Evolutionary conservation across 2,888 invertebrate species (phyloP).

Genomic region (Tanypteryx hageni): DNA sequence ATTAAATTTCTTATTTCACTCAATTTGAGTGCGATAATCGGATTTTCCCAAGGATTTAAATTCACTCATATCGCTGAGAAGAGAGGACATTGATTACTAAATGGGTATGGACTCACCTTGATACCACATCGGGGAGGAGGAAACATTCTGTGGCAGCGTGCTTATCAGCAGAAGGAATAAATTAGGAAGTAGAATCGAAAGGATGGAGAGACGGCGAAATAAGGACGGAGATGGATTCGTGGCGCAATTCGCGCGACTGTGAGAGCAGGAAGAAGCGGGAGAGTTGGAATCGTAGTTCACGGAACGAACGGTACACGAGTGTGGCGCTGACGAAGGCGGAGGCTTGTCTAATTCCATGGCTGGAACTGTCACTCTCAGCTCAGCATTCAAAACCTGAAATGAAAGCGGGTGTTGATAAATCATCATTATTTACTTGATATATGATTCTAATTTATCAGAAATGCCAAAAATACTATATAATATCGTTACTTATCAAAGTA

Average conservation of each 20-base stretch:
- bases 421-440: no score
- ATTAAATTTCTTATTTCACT: not conserved
- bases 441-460: no score
- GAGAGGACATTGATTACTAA: no score
- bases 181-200: not conserved
- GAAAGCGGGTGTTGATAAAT: not conserved
- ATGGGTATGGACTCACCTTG: slow-evolving; percentile 10
- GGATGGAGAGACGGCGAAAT: not conserved
- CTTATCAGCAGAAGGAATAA: slow-evolving; percentile 1
- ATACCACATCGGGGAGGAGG: slow-evolving; percentile 50
- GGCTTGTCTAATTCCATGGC: slow-evolving; percentile 51
- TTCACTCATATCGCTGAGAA: no score
- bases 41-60: not conserved
- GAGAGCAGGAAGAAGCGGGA: not conserved
- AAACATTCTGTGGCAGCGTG: slow-evolving; percentile 1
- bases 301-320: slow-evolving; percentile 42
- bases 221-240: not conserved
- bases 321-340: slow-evolving; percentile 50
- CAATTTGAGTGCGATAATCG: not conserved
- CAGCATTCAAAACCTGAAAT: slow-evolving; percentile 34
- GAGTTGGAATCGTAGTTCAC: slow-evolving; percentile 25
- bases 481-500: no score
- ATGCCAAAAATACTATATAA: no score
- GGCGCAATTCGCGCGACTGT: not conserved
- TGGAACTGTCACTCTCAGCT: not conserved